These are phyloP conservation scores for Kuschelorhynchus macadamiae DNA, from an alignment of 2,888 invertebrate species.

Conservation along the genomic window DNA sequence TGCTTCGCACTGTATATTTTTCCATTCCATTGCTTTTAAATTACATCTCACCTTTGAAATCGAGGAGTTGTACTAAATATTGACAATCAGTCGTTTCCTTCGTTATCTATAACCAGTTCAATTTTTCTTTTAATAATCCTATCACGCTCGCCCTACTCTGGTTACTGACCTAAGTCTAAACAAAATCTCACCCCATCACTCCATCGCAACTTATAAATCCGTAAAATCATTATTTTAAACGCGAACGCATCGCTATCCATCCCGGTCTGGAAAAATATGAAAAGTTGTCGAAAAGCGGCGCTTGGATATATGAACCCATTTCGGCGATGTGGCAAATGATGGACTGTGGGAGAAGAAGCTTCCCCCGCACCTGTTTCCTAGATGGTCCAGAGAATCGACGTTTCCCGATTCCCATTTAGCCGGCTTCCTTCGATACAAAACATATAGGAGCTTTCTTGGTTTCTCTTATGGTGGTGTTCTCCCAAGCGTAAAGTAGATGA, in stretches of 20 bases:
- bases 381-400: slow-evolving; percentile 54
- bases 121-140: too few species aligned
- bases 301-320: slow-evolving; percentile 57
- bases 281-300: slow-evolving; percentile 59
- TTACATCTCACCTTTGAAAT: too few species aligned
- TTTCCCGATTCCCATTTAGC: slow-evolving; percentile 33
- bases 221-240: slow-evolving; percentile 46
- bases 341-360: slow-evolving; percentile 64
- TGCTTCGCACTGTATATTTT: too few species aligned
- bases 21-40: too few species aligned
- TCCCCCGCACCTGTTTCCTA: slow-evolving; percentile 61
- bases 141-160: too few species aligned
- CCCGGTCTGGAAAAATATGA: slow-evolving; percentile 52
- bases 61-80: too few species aligned
- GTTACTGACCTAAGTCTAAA: neutral
- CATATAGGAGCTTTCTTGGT: slow-evolving; percentile 30
- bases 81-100: too few species aligned
- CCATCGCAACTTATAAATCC: slow-evolving; percentile 24
- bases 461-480: too few species aligned
- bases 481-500: too few species aligned
- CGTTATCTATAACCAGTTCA: too few species aligned
- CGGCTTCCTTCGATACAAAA: slow-evolving; percentile 35
- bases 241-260: slow-evolving; percentile 41
- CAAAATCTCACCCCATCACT: neutral
- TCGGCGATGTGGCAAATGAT: slow-evolving; percentile 64